Evolutionary conservation across 2,888 invertebrate genomes (phyloP).

Genomic region (Empis stercorea): DNA sequence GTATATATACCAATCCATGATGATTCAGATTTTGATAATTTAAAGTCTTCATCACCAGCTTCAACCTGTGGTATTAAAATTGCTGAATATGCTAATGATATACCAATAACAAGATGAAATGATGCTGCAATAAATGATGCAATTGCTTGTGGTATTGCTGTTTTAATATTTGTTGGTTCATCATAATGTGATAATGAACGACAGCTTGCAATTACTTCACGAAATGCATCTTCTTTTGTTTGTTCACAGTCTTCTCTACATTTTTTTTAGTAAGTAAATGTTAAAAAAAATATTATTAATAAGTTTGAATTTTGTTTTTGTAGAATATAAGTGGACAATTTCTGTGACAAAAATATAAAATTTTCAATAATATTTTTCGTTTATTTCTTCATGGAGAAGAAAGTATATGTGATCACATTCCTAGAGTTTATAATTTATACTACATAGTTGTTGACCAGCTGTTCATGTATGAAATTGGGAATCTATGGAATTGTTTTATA

Average conservation of each 20-base stretch:
- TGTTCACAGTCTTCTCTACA: constrained; percentile 19
- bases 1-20: constrained; percentile 40
- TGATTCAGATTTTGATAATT: constrained; percentile 31
- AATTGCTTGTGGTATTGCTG: constrained; percentile 37
- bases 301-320: too few relatives aligned
- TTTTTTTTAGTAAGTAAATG: too few relatives aligned
- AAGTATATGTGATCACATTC: too few relatives aligned
- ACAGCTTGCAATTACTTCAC: constrained; percentile 37
- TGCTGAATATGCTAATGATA: constrained; percentile 45
- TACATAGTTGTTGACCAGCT: too few relatives aligned
- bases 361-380: background rate
- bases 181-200: constrained; percentile 36
- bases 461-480: too few relatives aligned
- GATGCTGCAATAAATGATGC: constrained; percentile 41
- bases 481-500: too few relatives aligned
- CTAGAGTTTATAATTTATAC: too few relatives aligned
- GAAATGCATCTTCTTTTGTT: constrained; percentile 34
- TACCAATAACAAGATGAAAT: constrained; percentile 46
- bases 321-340: too few relatives aligned
- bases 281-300: too few relatives aligned
- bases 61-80: constrained; percentile 40
- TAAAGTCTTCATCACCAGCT: constrained; percentile 5
- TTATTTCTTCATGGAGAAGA: too few relatives aligned
- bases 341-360: too few relatives aligned
- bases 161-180: constrained; percentile 30